Conservation (phyloP, 2,888 invertebrate species). For the Atrina japonica region DNA sequence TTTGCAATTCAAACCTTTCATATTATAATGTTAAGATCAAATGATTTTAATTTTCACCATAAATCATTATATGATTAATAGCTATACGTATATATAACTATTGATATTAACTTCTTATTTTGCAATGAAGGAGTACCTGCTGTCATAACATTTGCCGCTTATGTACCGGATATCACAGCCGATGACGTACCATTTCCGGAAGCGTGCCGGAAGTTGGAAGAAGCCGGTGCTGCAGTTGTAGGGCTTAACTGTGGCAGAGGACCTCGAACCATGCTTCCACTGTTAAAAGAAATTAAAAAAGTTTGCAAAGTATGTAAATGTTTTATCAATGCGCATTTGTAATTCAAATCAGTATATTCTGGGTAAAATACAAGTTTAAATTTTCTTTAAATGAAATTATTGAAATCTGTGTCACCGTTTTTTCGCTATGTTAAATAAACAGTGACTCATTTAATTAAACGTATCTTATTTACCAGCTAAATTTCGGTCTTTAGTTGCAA, state of each 20-base stretch:
- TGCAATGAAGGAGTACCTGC: constrained; percentile 74
- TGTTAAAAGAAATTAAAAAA: constrained; percentile 63
- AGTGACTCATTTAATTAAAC: too few species aligned
- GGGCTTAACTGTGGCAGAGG: constrained; percentile 75
- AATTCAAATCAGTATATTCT: neutral
- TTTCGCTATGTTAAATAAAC: too few species aligned
- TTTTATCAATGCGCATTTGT: neutral
- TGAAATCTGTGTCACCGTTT: too few species aligned
- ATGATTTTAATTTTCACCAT: too few species aligned
- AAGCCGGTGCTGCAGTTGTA: constrained; percentile 73
- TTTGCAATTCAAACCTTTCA: too few species aligned
- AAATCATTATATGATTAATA: too few species aligned
- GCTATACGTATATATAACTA: too few species aligned
- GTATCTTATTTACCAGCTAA: too few species aligned
- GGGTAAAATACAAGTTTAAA: neutral
- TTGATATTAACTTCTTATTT: too few species aligned
- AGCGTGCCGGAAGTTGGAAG: constrained; percentile 64
- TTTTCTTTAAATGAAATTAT: constrained; percentile 1
- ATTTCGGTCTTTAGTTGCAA: too few species aligned
- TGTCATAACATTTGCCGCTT: constrained; percentile 66
- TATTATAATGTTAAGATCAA: too few species aligned
- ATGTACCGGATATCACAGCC: constrained; percentile 52
- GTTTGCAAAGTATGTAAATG: constrained; percentile 63
- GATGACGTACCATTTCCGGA: constrained; percentile 69
- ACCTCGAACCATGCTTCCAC: constrained; percentile 68